Conservation (phyloP, 2,797 vertebrate species). For the Triplophysa yarkandensis region DNA sequence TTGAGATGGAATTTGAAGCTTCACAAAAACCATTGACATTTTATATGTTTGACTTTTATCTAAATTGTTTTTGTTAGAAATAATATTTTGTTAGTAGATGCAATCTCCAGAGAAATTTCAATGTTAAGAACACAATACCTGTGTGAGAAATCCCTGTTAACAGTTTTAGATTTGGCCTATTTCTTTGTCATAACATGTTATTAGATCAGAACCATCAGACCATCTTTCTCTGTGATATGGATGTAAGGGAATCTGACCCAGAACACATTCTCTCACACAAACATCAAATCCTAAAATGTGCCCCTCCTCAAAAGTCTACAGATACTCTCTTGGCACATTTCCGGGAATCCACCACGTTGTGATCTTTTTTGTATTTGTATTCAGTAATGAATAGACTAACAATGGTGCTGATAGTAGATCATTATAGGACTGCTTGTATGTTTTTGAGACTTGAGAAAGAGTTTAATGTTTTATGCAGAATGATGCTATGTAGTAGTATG, state of each 20-base stretch:
- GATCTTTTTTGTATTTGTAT: conserved; percentile 74
- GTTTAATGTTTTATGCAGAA: conserved; percentile 72
- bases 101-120: not conserved
- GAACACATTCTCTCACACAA: not conserved
- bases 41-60: not conserved
- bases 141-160: conserved; percentile 53
- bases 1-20: not conserved
- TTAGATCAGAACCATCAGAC: too few species aligned
- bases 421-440: conserved; percentile 78
- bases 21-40: not conserved
- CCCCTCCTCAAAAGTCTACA: conserved; percentile 27
- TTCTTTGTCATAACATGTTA: not conserved
- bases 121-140: conserved; percentile 52
- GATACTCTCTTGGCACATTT: conserved; percentile 53
- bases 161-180: not conserved
- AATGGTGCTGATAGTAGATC: conserved; percentile 82
- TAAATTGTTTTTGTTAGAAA: not conserved
- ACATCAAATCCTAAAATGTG: conserved; percentile 7
- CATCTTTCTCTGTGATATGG: not conserved
- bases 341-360: conserved; percentile 61
- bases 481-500: conserved; percentile 72
- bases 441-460: conserved; percentile 71
- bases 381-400: conserved; percentile 76
- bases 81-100: too few species aligned
- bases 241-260: not conserved